Evolutionary conservation across 1,140 invertebrate species (phyloP).

Genomic region (Stegodyphus mimosarum): DNA sequence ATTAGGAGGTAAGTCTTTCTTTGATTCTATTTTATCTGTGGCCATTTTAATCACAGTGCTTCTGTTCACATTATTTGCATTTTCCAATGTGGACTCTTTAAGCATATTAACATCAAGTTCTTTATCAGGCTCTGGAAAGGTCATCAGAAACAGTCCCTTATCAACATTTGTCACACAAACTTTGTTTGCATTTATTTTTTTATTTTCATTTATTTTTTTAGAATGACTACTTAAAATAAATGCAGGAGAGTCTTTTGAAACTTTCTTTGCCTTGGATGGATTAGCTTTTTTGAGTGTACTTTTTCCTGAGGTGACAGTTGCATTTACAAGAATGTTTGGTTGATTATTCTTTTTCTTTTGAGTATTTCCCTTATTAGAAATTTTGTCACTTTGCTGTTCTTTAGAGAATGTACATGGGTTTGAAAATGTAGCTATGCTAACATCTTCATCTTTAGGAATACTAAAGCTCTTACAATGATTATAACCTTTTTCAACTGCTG

Average conservation of each 20-base stretch:
- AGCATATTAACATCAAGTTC: not conserved
- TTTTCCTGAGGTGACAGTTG: not conserved
- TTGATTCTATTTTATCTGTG: not conserved
- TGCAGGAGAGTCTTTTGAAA: not conserved
- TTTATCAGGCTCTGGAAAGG: slow-evolving; percentile 18
- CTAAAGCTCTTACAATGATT: slow-evolving; percentile 26
- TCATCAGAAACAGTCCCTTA: slow-evolving; percentile 27
- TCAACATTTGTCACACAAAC: slow-evolving; percentile 8
- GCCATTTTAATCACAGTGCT: not conserved
- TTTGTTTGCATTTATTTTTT: not conserved
- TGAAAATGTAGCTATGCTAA: not conserved
- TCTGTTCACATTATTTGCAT: not conserved
- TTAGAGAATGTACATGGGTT: not conserved
- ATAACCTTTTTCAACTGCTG: slow-evolving; percentile 22
- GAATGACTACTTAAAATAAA: not conserved
- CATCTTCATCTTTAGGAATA: not conserved
- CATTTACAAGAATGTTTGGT: not conserved
- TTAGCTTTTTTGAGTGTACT: not conserved
- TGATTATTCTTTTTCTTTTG: not conserved
- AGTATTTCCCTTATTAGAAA: not conserved
- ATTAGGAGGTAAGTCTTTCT: not conserved
- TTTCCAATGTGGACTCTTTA: not conserved
- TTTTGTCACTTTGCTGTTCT: not conserved
- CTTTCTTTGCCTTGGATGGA: not conserved
- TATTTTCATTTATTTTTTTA: not conserved